Base-by-base conservation (phyloP, 2,797 vertebrate species). In the Leptoclinus maculatus region DNA sequence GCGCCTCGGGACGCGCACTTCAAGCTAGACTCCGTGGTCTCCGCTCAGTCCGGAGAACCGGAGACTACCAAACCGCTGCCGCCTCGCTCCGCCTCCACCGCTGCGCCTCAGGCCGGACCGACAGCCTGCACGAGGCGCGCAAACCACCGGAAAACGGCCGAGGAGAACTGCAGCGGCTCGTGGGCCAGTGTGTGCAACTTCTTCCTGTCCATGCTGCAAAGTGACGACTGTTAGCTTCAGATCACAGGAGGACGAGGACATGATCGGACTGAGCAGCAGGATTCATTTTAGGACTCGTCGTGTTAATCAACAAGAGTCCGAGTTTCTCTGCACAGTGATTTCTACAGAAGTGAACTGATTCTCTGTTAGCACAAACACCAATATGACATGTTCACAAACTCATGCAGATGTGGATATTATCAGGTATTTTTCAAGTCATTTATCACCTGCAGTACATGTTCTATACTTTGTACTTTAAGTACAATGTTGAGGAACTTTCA, bases 151-250 rank as follows among this genome's bases (percentile, higher is more conserved):
- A 91, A 90, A 49, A 85, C 76, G 5, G 97, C 96, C 0, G 83
- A 95, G 74, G 95, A 97, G 41, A 95, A 95, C 63, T 99, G 98
- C 57, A 93, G 94, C 45, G 90, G 94, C 54, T 60, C 92, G 2
- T 96, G 97, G 90, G 79, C 89, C 70, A 95, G 95, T 3, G 5
- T 97, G 13, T 99, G 98, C 91, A 74, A 86, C 0, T 96, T 98
- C 57, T 85, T 98, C 36, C 89, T 98, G 58, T 88, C 93, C 41
- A 94, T 97, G 88, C 3, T 98, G 53, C 96, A 97, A 68, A 92
- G 90, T 19, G 92, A 91, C 1, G 94, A 94, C 1, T 99, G 97
- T 84, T 96, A 85, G 53, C 9, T 16, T 5, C 56, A 21, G 21
- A 39, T 23, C 45, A 2, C 47, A 4, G 3, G 27, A 21, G 23